Conservation (phyloP, 2,113 vertebrate genomes). For the Neogobius melanostomus region DNA sequence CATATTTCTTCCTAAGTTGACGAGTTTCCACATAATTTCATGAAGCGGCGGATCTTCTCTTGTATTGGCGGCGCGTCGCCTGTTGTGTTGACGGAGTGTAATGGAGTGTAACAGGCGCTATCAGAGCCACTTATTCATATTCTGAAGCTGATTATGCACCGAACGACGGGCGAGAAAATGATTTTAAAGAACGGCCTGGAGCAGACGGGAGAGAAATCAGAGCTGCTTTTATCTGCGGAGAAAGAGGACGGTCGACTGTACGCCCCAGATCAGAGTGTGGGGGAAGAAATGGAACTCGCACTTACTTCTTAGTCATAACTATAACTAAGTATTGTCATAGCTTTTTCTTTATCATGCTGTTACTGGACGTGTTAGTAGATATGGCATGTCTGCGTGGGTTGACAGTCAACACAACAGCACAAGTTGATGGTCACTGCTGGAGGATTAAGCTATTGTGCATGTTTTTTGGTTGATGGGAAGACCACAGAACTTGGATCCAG, state of each 20-base stretch:
- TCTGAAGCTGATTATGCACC: slow-evolving; percentile 42
- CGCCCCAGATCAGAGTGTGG: background rate
- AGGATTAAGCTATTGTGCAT: too few species aligned
- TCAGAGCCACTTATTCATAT: slow-evolving; percentile 52
- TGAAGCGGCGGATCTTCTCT: slow-evolving; percentile 7
- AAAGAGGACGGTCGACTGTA: background rate
- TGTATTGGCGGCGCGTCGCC: slow-evolving; percentile 54
- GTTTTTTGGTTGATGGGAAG: too few species aligned
- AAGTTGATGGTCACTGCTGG: too few species aligned
- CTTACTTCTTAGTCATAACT: too few species aligned
- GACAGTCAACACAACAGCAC: too few species aligned
- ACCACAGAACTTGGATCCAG: too few species aligned
- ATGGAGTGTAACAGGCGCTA: slow-evolving; percentile 59
- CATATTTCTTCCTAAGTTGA: too few species aligned
- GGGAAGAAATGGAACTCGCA: too few species aligned
- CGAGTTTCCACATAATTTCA: slow-evolving; percentile 8
- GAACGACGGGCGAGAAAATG: slow-evolving; percentile 16
- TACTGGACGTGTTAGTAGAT: too few species aligned
- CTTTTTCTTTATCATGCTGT: too few species aligned
- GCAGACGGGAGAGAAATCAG: slow-evolving; percentile 32
- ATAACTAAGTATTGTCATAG: too few species aligned
- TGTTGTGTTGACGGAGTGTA: slow-evolving; percentile 56
- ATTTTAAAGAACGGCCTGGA: slow-evolving; percentile 40
- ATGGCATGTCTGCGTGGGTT: too few species aligned
- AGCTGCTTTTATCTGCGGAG: slow-evolving; percentile 11